Percentiles rank a stretch among this genome's conserved stretches.
Conservation (phyloP, 2,797 vertebrate species). For the Notoglanidium macrostoma region DNA sequence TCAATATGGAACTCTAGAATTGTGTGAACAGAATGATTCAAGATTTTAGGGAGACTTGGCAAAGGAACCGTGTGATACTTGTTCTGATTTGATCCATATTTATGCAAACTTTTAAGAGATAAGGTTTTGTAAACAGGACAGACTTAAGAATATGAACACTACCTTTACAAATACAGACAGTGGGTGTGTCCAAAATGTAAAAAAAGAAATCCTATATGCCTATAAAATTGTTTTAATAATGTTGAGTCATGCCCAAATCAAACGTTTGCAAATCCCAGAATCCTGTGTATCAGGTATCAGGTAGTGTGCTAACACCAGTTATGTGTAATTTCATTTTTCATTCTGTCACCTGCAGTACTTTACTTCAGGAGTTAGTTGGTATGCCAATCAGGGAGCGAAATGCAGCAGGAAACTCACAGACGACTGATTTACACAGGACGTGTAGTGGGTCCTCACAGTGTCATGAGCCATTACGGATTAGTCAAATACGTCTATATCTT, state of each 20-base stretch:
- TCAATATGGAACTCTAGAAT: background rate
- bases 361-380: background rate
- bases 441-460: background rate
- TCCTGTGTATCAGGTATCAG: background rate
- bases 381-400: background rate
- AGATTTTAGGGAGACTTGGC: background rate
- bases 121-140: background rate
- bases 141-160: background rate
- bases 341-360: background rate
- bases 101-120: background rate
- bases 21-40: background rate
- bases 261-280: background rate
- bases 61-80: background rate
- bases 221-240: background rate
- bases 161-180: background rate
- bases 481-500: background rate
- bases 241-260: background rate
- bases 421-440: background rate
- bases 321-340: background rate
- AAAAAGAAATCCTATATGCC: background rate
- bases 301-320: background rate
- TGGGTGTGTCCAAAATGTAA: background rate
- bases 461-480: background rate
- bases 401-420: background rate
- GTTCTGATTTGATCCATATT: background rate